phyloP scores from a whole-genome alignment of 92 coral and sea anemone species.

The Virgularia gustaviana region DNA sequence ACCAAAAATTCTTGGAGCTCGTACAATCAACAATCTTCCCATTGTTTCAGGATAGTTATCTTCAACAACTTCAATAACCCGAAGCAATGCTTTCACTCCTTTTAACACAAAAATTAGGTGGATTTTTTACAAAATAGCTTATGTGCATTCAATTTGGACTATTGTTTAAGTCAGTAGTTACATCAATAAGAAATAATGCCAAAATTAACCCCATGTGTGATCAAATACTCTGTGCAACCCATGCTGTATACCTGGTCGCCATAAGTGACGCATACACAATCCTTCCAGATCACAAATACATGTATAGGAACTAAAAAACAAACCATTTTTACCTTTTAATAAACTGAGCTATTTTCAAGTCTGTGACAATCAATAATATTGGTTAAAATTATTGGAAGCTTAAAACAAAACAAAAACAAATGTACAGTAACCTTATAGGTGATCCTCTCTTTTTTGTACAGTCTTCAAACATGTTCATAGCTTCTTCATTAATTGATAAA shows the following conservation, averaged over 20 bases:
- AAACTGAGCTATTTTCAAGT: neutral
- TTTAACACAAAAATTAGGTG: neutral
- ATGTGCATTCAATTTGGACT: too few species aligned
- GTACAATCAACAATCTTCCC: slow-evolving; percentile 93
- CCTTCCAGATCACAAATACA: slow-evolving; percentile 97
- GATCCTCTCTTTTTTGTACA: slow-evolving; percentile 81
- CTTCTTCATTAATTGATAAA: slow-evolving; percentile 92
- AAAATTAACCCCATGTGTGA: too few species aligned
- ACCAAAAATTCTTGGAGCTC: slow-evolving; percentile 97
- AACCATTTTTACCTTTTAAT: neutral
- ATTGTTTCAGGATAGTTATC: slow-evolving; percentile 97
- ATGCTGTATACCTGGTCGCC: slow-evolving; percentile 99
- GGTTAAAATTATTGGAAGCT: neutral
- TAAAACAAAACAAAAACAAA: neutral
- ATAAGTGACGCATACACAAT: slow-evolving; percentile 91
- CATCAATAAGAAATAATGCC: too few species aligned
- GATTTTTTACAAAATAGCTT: too few species aligned
- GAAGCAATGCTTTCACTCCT: slow-evolving; percentile 92
- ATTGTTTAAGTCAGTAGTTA: too few species aligned
- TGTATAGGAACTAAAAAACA: slow-evolving; percentile 81
- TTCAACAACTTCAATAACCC: slow-evolving; percentile 92
- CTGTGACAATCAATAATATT: neutral
- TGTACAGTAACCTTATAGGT: slow-evolving; percentile 68
- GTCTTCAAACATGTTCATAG: slow-evolving; percentile 76
- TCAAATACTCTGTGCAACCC: neutral